Conservation (phyloP, 2,113 vertebrate species). For the Cochlearius cochlearius region DNA sequence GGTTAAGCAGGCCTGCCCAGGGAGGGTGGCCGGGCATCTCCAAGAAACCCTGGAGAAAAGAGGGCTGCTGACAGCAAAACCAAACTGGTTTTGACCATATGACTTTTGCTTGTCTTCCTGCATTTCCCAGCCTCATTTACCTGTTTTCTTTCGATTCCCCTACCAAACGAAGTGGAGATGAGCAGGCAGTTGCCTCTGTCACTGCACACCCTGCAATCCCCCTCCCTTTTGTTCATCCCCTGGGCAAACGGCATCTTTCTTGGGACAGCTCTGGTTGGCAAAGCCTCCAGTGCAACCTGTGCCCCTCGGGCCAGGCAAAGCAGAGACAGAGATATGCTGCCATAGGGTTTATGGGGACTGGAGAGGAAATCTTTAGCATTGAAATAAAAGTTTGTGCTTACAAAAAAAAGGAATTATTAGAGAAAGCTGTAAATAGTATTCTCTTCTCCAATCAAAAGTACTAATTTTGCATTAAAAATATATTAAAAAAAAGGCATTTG, state of each 20-base stretch:
- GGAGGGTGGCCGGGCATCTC: not conserved
- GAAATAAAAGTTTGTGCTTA: not conserved
- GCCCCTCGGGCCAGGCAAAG: not conserved
- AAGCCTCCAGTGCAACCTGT: not conserved
- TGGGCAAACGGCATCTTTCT: not conserved
- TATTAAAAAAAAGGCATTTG: not conserved
- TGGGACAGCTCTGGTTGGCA: not conserved
- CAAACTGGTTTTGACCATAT: not conserved
- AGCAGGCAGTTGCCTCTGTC: not conserved
- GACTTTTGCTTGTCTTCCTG: not conserved
- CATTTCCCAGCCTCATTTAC: not conserved
- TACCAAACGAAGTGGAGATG: not conserved
- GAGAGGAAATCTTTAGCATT: not conserved
- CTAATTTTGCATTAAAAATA: not conserved
- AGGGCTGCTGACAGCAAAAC: not conserved
- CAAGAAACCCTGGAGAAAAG: not conserved
- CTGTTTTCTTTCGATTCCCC: not conserved
- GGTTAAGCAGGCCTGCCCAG: fast-evolving
- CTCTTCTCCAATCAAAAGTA: not conserved
- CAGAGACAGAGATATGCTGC: not conserved
- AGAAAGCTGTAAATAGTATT: not conserved
- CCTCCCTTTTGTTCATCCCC: not conserved
- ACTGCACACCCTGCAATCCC: not conserved
- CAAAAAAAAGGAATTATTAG: not conserved
- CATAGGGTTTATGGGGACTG: not conserved